phyloP scores from a whole-genome alignment of 2,797 vertebrate genomes.

The Pseudochirops corinnae region DNA sequence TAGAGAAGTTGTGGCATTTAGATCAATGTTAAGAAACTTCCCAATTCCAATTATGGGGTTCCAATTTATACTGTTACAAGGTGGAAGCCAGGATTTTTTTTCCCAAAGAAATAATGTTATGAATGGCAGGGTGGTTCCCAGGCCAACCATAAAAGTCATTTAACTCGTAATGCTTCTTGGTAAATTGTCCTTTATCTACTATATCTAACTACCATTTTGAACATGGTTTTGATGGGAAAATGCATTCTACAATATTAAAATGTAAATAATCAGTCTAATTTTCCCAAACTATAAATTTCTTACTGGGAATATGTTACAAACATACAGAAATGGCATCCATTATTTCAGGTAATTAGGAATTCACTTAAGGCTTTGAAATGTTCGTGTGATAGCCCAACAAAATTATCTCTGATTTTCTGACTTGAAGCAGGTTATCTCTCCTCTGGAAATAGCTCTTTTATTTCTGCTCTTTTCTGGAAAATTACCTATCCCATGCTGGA shows the following conservation, averaged over 20 bases:
- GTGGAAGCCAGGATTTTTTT: slow-evolving; percentile 32
- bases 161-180: neutral
- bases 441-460: neutral
- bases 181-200: neutral
- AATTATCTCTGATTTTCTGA: neutral
- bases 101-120: slow-evolving; percentile 29
- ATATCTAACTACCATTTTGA: neutral
- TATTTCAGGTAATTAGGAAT: slow-evolving; percentile 57
- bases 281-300: slow-evolving; percentile 34
- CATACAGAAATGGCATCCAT: slow-evolving; percentile 53
- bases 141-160: neutral
- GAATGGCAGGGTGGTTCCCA: slow-evolving; percentile 3
- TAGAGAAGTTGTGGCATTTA: neutral
- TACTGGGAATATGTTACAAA: slow-evolving; percentile 53
- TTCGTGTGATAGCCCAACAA: slow-evolving; percentile 49
- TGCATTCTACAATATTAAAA: slow-evolving; percentile 59
- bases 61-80: slow-evolving; percentile 22
- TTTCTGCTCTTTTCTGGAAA: neutral
- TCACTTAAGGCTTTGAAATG: slow-evolving; percentile 64
- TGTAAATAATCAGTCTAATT: slow-evolving; percentile 61
- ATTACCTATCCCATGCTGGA: neutral
- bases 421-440: neutral
- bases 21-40: neutral
- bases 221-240: neutral
- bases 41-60: slow-evolving; percentile 6